These are phyloP conservation scores for Allacma fusca DNA, from an alignment of 2,888 invertebrate genomes.

Conservation along the genomic window DNA sequence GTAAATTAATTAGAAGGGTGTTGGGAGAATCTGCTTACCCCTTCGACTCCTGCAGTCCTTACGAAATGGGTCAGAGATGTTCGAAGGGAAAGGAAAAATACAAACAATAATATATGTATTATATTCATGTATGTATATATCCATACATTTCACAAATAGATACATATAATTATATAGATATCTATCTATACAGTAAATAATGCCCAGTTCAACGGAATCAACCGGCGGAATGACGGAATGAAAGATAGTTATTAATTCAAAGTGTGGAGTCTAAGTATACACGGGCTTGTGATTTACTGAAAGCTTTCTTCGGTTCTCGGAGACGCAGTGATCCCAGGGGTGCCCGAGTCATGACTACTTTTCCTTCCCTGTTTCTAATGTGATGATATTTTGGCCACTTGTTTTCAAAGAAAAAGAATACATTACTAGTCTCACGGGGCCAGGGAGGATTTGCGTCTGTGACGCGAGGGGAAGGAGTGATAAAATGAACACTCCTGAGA, in stretches of 20 bases:
- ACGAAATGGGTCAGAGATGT: too few species aligned
- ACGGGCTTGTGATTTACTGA: neutral
- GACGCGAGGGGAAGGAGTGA: neutral
- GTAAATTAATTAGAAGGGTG: too few species aligned
- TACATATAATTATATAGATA: too few species aligned
- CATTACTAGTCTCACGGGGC: neutral
- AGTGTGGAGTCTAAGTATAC: neutral
- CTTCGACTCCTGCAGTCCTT: too few species aligned
- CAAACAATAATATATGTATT: too few species aligned
- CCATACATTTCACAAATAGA: too few species aligned
- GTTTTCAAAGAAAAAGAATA: neutral
- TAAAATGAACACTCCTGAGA: neutral
- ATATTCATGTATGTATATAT: too few species aligned
- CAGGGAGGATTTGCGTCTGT: neutral
- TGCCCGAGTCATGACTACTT: neutral
- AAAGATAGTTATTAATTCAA: neutral
- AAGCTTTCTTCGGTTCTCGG: neutral
- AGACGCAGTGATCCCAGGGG: neutral
- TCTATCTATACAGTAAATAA: too few species aligned
- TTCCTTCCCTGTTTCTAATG: neutral
- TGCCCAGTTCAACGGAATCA: too few species aligned
- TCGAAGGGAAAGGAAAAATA: too few species aligned
- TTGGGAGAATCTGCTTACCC: too few species aligned
- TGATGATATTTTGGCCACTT: slow-evolving; percentile 12
- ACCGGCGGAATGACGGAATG: neutral